Conservation (phyloP, 2,797 vertebrate genomes). For the Melopsittacus undulatus region DNA sequence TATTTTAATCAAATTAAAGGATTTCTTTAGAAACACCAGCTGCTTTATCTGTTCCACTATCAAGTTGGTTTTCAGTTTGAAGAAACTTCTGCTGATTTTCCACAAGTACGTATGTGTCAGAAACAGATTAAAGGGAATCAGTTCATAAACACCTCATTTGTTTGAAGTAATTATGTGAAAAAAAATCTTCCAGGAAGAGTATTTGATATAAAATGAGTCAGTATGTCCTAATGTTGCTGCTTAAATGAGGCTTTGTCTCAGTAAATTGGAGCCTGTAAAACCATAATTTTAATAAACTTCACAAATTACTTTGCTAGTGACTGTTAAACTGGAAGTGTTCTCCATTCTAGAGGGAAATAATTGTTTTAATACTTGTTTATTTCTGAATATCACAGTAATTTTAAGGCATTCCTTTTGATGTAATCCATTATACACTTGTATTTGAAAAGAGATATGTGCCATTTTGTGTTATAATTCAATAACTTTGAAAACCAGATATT, state of each 20-base stretch:
- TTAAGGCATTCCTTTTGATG: slow-evolving; percentile 2
- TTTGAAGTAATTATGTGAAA: slow-evolving; percentile 58
- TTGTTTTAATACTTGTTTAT: slow-evolving; percentile 47
- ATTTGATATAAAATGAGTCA: slow-evolving; percentile 41
- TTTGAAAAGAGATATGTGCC: background rate
- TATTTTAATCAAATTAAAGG: background rate
- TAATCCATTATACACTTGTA: background rate
- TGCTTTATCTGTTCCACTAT: background rate
- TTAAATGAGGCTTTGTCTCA: slow-evolving; percentile 53
- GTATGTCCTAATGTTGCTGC: slow-evolving; percentile 3
- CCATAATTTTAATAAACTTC: slow-evolving; percentile 60
- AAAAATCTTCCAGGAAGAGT: slow-evolving; percentile 40
- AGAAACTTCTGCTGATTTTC: background rate
- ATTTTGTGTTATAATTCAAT: background rate
- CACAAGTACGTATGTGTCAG: background rate
- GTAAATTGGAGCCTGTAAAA: slow-evolving; percentile 51
- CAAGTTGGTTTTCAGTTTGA: background rate
- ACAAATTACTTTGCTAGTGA: slow-evolving; percentile 49
- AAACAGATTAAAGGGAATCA: slow-evolving; percentile 20
- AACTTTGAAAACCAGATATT: background rate
- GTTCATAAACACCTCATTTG: slow-evolving; percentile 48
- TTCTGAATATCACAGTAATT: slow-evolving; percentile 33
- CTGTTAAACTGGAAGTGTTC: slow-evolving; percentile 37
- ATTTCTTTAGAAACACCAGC: background rate
- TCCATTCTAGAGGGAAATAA: slow-evolving; percentile 38